These are phyloP conservation scores for Clunio marinus DNA, from an alignment of 2,888 invertebrate species.

Conservation along the genomic window DNA sequence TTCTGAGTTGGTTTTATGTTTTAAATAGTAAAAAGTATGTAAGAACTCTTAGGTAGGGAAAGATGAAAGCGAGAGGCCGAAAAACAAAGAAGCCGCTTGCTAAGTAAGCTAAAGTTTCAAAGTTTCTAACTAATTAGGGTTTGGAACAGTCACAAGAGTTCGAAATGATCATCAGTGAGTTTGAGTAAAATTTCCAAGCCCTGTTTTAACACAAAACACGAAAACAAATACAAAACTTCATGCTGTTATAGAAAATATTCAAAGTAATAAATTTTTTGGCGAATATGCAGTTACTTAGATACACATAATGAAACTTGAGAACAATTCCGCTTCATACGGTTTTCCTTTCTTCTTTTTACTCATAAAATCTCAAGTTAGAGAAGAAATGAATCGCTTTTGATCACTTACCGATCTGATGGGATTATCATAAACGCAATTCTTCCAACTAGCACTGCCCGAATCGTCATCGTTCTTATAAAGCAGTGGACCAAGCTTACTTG, in stretches of 20 bases:
- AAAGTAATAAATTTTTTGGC: background rate
- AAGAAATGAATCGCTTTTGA: background rate
- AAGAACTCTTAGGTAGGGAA: too few relatives aligned
- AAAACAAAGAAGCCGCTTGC: too few relatives aligned
- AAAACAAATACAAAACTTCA: too few relatives aligned
- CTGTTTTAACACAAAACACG: too few relatives aligned
- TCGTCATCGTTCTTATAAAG: constrained; percentile 39
- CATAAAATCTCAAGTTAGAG: background rate
- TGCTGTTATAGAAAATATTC: background rate
- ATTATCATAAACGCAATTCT: constrained; percentile 30
- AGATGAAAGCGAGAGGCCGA: too few relatives aligned
- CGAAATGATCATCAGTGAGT: too few relatives aligned
- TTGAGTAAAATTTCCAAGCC: too few relatives aligned
- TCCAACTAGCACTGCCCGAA: constrained; percentile 16
- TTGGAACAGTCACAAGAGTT: too few relatives aligned
- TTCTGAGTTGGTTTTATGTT: too few relatives aligned
- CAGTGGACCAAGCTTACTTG: constrained; percentile 40
- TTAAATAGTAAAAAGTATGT: too few relatives aligned
- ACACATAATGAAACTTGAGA: background rate
- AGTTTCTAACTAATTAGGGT: too few relatives aligned
- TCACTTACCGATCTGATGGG: constrained; percentile 26
- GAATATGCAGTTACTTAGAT: background rate
- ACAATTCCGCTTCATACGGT: constrained; percentile 7
- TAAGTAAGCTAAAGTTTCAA: too few relatives aligned
- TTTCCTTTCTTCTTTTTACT: background rate